Conservation (phyloP, 2,797 vertebrate species). For the Pogonophryne albipinna region DNA sequence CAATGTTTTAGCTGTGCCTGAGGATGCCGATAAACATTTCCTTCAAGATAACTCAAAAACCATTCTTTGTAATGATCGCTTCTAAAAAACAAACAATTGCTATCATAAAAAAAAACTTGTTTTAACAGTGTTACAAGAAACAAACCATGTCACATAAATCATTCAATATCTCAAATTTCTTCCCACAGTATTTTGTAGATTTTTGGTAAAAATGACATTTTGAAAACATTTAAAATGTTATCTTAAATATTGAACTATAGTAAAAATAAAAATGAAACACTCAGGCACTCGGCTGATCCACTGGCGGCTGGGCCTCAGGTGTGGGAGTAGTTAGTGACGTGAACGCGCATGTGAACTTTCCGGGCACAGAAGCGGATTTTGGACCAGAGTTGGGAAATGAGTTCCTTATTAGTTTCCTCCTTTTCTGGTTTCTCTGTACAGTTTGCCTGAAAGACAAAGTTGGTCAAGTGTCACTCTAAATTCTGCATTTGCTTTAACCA, state of each 20-base stretch:
- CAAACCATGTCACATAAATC: background rate
- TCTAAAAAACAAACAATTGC: background rate
- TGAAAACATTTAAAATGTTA: no score
- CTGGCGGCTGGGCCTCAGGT: background rate
- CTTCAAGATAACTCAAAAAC: background rate
- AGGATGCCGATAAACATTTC: background rate
- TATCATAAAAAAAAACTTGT: background rate
- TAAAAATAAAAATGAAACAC: background rate
- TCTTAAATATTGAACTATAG: background rate
- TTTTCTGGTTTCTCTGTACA: background rate
- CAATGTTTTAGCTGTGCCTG: background rate
- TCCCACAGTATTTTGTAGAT: background rate
- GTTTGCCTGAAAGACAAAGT: constrained; percentile 38
- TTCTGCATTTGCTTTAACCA: background rate
- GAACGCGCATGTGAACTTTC: fast-evolving
- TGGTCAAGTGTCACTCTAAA: background rate
- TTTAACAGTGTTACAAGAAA: background rate
- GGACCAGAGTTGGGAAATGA: no score
- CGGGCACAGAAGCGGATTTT: constrained; percentile 55
- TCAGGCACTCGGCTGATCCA: background rate
- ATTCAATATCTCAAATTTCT: background rate
- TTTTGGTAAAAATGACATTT: background rate
- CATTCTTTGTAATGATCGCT: background rate
- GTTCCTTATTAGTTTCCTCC: no score
- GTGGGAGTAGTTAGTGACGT: background rate